These are phyloP conservation scores for Lithodes maja DNA, from an alignment of 2,888 invertebrate species.

Conservation along the genomic window DNA sequence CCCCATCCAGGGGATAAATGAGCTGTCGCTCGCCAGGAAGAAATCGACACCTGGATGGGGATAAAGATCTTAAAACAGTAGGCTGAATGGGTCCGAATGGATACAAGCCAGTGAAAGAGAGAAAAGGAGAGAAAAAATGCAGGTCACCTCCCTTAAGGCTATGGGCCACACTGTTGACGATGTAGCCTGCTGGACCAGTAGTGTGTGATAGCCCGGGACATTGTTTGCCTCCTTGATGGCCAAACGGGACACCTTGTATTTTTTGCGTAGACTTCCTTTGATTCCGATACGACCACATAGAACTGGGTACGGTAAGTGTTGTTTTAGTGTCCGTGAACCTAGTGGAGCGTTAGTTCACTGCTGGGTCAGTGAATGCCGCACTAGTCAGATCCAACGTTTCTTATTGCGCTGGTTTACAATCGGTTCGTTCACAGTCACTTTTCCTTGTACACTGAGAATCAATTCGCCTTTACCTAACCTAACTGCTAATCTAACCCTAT, in stretches of 20 bases:
- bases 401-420: background rate
- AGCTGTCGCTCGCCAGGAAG: no score
- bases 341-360: conserved; percentile 2
- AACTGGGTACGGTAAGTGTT: conserved; percentile 15
- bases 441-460: no score
- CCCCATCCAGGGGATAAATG: no score
- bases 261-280: background rate
- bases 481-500: no score
- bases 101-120: no score
- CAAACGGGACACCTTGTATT: background rate
- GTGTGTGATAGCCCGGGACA: background rate
- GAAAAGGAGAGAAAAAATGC: no score
- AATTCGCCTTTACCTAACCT: no score
- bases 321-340: background rate
- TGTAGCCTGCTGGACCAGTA: background rate
- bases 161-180: no score
- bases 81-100: no score
- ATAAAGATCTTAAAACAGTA: no score
- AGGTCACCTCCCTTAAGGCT: no score
- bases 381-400: background rate
- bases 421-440: background rate
- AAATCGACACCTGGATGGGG: no score
- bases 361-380: conserved; percentile 13
- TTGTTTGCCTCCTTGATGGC: background rate
- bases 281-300: background rate